These are phyloP conservation scores for Atrichornis clamosus DNA, from an alignment of 2,113 vertebrate genomes.

Conservation along the genomic window DNA sequence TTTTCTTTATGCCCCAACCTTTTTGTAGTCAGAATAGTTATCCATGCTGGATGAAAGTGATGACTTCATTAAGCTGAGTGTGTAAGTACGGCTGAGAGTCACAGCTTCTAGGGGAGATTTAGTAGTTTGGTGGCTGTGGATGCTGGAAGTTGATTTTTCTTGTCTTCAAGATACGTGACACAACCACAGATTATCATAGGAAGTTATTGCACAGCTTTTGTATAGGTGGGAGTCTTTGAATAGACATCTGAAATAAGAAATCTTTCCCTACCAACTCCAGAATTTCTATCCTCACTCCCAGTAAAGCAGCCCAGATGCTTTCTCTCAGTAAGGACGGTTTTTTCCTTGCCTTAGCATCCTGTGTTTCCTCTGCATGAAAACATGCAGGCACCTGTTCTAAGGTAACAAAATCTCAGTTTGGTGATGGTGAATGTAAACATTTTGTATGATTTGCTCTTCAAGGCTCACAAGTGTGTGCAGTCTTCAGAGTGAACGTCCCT, in stretches of 20 bases:
- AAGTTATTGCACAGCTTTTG: not conserved
- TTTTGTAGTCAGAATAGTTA: not conserved
- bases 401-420: not conserved
- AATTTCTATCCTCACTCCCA: not conserved
- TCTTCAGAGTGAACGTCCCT: not conserved
- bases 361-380: not conserved
- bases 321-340: not conserved
- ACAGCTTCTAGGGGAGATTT: not conserved
- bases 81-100: not conserved
- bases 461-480: not conserved
- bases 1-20: not conserved
- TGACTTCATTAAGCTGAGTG: not conserved
- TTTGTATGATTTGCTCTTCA: not conserved
- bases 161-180: not conserved
- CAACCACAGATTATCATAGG: not conserved
- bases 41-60: not conserved
- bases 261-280: not conserved
- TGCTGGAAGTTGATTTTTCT: not conserved
- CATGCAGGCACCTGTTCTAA: not conserved
- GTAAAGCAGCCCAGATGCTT: not conserved
- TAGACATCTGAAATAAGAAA: not conserved
- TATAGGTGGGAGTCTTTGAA: not conserved
- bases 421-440: not conserved
- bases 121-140: not conserved
- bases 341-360: not conserved